Conservation (phyloP, 1,140 invertebrate genomes). For the Trichomalopsis sarcophagae region DNA sequence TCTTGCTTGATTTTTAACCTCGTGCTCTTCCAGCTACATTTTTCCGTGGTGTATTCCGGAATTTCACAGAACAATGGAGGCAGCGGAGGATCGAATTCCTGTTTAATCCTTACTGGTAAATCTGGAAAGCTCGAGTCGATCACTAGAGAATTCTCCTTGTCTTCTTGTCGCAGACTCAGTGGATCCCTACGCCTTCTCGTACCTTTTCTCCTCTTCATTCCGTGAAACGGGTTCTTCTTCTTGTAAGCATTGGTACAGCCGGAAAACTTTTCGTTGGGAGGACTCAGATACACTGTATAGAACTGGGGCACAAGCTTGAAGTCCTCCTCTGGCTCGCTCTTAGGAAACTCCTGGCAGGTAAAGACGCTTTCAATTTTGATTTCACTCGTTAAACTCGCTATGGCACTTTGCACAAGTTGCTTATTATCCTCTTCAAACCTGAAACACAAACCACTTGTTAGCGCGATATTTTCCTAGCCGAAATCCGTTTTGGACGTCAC, state of each 20-base stretch:
- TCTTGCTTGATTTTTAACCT: slow-evolving; percentile 6
- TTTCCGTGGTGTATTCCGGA: not conserved
- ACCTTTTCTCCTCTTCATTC: not conserved
- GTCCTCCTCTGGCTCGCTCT: not conserved
- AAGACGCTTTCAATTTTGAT: slow-evolving; percentile 8
- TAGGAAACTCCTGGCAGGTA: not conserved
- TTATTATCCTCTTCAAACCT: slow-evolving; percentile 43
- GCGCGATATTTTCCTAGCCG: not conserved
- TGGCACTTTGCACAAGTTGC: not conserved
- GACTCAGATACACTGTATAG: not conserved
- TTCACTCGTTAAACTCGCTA: not conserved
- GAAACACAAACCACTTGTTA: slow-evolving; percentile 35
- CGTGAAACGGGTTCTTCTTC: not conserved
- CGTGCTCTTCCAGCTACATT: not conserved
- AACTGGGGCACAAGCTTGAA: not conserved
- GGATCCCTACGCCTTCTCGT: not conserved
- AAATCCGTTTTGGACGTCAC: not conserved
- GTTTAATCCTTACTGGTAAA: not conserved
- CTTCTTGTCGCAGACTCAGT: not conserved
- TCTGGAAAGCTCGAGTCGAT: not conserved
- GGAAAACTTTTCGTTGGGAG: not conserved
- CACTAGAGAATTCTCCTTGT: not conserved
- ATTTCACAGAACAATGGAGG: slow-evolving; percentile 6
- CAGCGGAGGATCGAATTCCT: not conserved
- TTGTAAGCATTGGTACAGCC: not conserved